Evolutionary conservation across 2,797 vertebrate species (phyloP).

Genomic region (Argyrosomus regius): DNA sequence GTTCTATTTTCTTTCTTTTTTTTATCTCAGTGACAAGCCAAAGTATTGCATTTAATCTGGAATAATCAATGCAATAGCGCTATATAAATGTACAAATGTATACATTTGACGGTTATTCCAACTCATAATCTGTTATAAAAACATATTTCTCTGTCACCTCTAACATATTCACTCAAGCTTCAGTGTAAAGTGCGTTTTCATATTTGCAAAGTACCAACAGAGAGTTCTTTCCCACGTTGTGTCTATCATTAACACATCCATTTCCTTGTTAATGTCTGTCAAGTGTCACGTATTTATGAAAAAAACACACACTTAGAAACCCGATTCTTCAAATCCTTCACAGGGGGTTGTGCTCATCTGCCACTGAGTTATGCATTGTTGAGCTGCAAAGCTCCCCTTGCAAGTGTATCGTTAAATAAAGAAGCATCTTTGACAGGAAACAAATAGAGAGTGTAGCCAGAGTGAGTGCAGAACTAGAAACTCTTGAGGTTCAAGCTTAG

Average conservation of each 20-base stretch:
- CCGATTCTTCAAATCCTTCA: conserved; percentile 64
- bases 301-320: conserved; percentile 58
- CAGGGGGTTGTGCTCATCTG: conserved; percentile 63
- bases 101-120: too few relatives aligned
- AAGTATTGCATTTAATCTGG: not conserved
- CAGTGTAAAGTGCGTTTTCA: conserved; percentile 20
- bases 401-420: conserved; percentile 79
- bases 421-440: conserved; percentile 61
- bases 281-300: conserved; percentile 56
- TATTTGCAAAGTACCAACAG: conserved; percentile 11
- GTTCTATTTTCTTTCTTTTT: not conserved
- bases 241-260: conserved; percentile 32
- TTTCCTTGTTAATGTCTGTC: conserved; percentile 42
- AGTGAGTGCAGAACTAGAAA: conserved; percentile 48
- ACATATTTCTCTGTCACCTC: not conserved
- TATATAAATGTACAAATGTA: not conserved
- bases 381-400: conserved; percentile 54
- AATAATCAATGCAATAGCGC: not conserved
- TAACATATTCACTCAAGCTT: not conserved
- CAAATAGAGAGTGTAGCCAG: conserved; percentile 63
- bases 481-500: conserved; percentile 54
- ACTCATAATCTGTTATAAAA: not conserved
- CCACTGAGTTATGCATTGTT: conserved; percentile 78
- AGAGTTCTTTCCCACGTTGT: conserved; percentile 28
- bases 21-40: conserved; percentile 2